Evolutionary conservation across 1,140 invertebrate species (phyloP).

Genomic region (Cotesia glomerata): DNA sequence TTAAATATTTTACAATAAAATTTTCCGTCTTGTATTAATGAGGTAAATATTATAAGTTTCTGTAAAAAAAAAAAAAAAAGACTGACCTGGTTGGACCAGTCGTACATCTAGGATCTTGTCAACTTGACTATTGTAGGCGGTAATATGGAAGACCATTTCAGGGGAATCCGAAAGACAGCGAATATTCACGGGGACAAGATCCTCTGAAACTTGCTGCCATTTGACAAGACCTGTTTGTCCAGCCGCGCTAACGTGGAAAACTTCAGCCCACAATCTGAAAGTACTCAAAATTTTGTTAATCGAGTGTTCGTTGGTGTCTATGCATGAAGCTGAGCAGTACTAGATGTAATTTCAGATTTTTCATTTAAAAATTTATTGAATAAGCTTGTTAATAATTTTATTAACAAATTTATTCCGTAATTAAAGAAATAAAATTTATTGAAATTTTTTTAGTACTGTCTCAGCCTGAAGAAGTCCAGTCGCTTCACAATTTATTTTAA

Average conservation of each 20-base stretch:
- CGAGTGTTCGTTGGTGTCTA: neutral
- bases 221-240: conserved; percentile 87
- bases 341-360: too few species aligned
- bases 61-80: too few species aligned
- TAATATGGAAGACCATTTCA: conserved; percentile 96
- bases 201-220: conserved; percentile 97
- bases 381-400: too few species aligned
- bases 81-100: conserved; percentile 91
- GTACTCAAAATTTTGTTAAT: conserved; percentile 47
- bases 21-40: neutral
- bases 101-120: conserved; percentile 97
- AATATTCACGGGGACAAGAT: conserved; percentile 96
- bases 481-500: too few species aligned
- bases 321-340: too few species aligned
- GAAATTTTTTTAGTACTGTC: too few species aligned
- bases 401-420: too few species aligned
- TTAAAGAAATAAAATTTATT: too few species aligned
- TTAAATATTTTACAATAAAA: conserved; percentile 4
- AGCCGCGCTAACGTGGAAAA: conserved; percentile 89
- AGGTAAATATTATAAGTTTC: too few species aligned
- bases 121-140: conserved; percentile 97
- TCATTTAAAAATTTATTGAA: too few species aligned
- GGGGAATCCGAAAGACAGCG: conserved; percentile 95
- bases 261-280: conserved; percentile 93
- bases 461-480: too few species aligned